A percentile compares a stretch with the other conserved stretches of the same genome.
These are phyloP conservation scores for Lonchura striata DNA, from an alignment of 2,113 vertebrate species.

Conservation along the genomic window DNA sequence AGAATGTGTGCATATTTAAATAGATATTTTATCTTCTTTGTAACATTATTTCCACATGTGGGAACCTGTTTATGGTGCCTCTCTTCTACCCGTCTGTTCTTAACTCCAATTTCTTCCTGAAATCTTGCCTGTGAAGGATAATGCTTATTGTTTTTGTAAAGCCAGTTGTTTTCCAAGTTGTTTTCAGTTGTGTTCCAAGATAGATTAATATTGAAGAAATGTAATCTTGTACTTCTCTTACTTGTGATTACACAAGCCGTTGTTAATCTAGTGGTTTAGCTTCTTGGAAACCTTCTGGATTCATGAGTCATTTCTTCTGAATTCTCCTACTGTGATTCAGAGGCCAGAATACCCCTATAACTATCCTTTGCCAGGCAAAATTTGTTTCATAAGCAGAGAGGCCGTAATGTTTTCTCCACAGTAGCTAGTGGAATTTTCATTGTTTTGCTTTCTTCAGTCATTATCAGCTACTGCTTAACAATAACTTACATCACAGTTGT, in stretches of 20 bases:
- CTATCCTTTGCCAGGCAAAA: neutral
- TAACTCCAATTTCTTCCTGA: neutral
- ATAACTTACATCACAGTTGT: neutral
- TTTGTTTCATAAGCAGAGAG: neutral
- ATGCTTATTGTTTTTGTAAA: neutral
- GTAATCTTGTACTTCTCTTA: neutral
- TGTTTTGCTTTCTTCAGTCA: neutral
- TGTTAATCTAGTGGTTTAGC: neutral
- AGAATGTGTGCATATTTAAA: neutral
- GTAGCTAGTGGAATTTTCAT: neutral
- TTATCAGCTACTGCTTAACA: neutral
- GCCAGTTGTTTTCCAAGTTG: neutral
- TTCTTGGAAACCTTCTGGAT: neutral
- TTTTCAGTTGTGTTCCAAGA: neutral
- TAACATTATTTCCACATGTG: neutral
- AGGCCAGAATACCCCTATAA: neutral
- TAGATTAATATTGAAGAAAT: neutral
- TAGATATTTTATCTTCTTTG: neutral
- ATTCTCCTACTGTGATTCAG: neutral
- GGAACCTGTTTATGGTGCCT: neutral
- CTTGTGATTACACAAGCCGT: neutral
- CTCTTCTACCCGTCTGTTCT: neutral
- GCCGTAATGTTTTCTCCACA: neutral
- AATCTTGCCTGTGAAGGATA: neutral
- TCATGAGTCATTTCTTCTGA: neutral